These are phyloP conservation scores for Halictus rubicundus DNA, from an alignment of 1,140 invertebrate genomes.

Conservation along the genomic window DNA sequence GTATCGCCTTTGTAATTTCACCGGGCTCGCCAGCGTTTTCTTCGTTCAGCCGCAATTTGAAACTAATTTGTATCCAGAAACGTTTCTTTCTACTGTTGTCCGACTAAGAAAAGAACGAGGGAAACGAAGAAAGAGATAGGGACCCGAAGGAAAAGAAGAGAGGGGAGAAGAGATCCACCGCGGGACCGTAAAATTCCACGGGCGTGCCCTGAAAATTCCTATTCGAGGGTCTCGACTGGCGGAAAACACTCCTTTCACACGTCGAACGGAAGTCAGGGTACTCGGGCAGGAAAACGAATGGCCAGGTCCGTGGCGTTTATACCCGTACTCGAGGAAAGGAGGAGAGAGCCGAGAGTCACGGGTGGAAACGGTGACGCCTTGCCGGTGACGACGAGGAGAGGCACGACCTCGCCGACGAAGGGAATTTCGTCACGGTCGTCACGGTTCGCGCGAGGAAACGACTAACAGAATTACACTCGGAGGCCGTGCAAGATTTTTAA, in stretches of 20 bases:
- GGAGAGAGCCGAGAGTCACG: constrained; percentile 8
- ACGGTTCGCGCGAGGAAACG: constrained; percentile 56
- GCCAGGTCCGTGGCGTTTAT: constrained; percentile 38
- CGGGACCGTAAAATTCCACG: background rate
- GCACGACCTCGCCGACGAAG: constrained; percentile 34
- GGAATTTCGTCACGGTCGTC: constrained; percentile 62
- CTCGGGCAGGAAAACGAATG: constrained; percentile 58
- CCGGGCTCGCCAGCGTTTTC: background rate
- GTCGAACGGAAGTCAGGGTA: constrained; percentile 42
- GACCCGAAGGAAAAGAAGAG: background rate
- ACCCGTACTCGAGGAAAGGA: constrained; percentile 20
- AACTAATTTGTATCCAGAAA: constrained; percentile 28
- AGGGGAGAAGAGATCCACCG: background rate
- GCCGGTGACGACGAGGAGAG: constrained; percentile 3
- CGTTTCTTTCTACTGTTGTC: background rate
- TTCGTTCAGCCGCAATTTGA: constrained; percentile 1
- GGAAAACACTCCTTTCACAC: constrained; percentile 44
- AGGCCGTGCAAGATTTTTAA: constrained; percentile 75
- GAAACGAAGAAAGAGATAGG: too few relatives aligned
- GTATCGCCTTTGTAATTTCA: background rate
- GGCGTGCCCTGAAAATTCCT: constrained; percentile 34
- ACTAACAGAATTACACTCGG: constrained; percentile 77
- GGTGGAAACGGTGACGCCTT: background rate
- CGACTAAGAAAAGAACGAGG: background rate
- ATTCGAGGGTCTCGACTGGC: constrained; percentile 9